Conservation (phyloP, 2,888 invertebrate genomes). For the Hirtodrosophila confusa region DNA sequence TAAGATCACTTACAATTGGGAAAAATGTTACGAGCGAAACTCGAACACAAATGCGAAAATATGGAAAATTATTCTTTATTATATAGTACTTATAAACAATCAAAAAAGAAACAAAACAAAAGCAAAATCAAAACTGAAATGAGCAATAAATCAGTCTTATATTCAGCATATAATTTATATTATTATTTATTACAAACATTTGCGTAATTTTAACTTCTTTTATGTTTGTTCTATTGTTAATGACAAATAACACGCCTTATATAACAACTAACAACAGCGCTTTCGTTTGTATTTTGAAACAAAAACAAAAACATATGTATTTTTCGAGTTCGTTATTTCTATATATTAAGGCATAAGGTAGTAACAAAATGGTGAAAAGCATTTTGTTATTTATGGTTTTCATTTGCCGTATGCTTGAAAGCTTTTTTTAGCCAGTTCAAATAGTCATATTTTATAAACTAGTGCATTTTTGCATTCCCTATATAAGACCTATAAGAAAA, state of each 20-base stretch:
- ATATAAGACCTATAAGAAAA: background rate
- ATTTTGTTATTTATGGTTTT: conserved; percentile 32
- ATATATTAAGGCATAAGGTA: conserved; percentile 11
- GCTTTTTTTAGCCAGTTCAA: conserved; percentile 25
- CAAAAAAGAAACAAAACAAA: conserved; percentile 8
- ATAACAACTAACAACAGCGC: conserved; percentile 8
- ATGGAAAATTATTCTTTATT: conserved; percentile 48
- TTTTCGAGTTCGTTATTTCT: conserved; percentile 6
- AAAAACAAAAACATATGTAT: background rate
- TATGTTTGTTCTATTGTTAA: conserved; percentile 14
- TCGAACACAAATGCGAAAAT: conserved; percentile 44
- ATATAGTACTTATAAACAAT: conserved; percentile 24
- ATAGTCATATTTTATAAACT: conserved; percentile 10
- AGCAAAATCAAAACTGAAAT: conserved; percentile 6
- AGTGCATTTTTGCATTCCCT: conserved; percentile 42
- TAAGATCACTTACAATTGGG: conserved; percentile 84
- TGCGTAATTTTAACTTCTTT: conserved; percentile 13
- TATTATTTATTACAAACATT: conserved; percentile 14
- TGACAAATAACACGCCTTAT: conserved; percentile 13
- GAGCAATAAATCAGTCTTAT: conserved; percentile 44
- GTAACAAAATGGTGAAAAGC: conserved; percentile 20
- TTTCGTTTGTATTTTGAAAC: conserved; percentile 6
- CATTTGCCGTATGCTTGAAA: conserved; percentile 44
- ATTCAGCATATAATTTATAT: conserved; percentile 24
- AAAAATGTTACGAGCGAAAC: conserved; percentile 81